Conservation (phyloP, 35 echinoderm and acorn worm genomes). For the Stichopus chloronotus region DNA sequence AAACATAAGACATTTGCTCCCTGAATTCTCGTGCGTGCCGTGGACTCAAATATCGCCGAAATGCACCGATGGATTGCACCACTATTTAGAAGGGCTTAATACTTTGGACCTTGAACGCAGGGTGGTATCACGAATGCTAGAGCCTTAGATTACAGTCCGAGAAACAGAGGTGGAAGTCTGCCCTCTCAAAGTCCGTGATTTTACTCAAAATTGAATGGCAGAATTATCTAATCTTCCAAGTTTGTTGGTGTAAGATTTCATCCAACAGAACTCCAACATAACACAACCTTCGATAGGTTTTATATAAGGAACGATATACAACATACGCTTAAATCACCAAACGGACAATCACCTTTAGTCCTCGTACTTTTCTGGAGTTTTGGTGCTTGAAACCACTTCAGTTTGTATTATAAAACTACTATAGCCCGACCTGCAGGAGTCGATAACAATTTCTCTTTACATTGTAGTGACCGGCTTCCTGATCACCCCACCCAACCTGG, state of each 20-base stretch:
- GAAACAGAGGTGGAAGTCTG: neutral
- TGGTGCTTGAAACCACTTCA: too few species aligned
- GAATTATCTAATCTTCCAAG: neutral
- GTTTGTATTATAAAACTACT: too few species aligned
- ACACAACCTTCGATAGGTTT: neutral
- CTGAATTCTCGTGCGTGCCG: neutral
- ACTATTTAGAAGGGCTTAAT: neutral
- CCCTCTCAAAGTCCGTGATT: neutral
- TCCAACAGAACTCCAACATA: neutral
- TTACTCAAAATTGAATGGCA: neutral
- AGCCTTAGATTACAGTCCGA: neutral
- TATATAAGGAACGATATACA: neutral
- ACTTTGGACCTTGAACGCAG: neutral
- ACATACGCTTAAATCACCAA: too few species aligned
- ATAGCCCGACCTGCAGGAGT: too few species aligned
- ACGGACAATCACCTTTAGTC: neutral
- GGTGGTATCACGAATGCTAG: neutral
- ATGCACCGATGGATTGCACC: neutral
- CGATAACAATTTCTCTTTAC: too few species aligned
- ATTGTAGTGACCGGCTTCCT: too few species aligned
- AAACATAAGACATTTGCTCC: neutral
- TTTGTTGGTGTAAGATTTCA: neutral
- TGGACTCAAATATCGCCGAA: neutral
- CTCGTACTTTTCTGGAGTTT: neutral
- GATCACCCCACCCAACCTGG: too few species aligned